Evolutionary conservation across 2,888 invertebrate genomes (phyloP).

Genomic region (Cyrtodaria siliqua): DNA sequence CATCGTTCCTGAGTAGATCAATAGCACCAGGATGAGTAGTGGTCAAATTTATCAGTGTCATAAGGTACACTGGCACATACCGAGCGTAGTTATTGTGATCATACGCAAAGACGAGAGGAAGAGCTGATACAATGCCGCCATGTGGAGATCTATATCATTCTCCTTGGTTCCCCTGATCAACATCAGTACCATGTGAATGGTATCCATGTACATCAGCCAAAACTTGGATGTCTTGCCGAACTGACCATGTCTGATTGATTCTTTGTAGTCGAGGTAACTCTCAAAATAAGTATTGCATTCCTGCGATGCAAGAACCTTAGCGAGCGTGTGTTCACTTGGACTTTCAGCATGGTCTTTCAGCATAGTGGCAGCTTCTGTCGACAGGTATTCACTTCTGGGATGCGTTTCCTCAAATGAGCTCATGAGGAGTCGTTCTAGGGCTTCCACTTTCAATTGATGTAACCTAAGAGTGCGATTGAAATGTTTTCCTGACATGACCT

Average conservation of each 20-base stretch:
- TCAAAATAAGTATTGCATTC: conserved; percentile 9
- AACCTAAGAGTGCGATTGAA: conserved; percentile 49
- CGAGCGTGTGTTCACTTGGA: not conserved
- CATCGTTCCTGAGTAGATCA: conserved; percentile 30
- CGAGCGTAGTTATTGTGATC: conserved; percentile 46
- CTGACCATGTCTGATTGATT: conserved; percentile 51
- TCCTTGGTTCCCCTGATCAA: conserved; percentile 44
- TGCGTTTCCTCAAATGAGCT: conserved; percentile 7
- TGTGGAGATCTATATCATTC: conserved; percentile 42
- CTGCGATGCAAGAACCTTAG: conserved; percentile 1
- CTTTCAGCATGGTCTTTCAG: conserved; percentile 7
- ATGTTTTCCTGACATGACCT: conserved; percentile 36
- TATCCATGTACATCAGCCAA: conserved; percentile 54
- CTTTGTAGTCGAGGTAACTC: conserved; percentile 18
- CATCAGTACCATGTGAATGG: conserved; percentile 31
- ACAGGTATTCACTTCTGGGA: not conserved
- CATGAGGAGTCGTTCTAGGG: conserved; percentile 41
- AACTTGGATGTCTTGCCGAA: conserved; percentile 53
- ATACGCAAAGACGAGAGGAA: conserved; percentile 42
- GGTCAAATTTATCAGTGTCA: too few relatives aligned
- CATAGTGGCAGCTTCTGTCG: not conserved
- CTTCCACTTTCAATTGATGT: conserved; percentile 36
- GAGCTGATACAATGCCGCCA: conserved; percentile 30
- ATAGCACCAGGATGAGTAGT: too few relatives aligned
- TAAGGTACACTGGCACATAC: conserved; percentile 44